Evolutionary conservation across 2,113 vertebrate genomes (phyloP).

Genomic region (Scortum barcoo): DNA sequence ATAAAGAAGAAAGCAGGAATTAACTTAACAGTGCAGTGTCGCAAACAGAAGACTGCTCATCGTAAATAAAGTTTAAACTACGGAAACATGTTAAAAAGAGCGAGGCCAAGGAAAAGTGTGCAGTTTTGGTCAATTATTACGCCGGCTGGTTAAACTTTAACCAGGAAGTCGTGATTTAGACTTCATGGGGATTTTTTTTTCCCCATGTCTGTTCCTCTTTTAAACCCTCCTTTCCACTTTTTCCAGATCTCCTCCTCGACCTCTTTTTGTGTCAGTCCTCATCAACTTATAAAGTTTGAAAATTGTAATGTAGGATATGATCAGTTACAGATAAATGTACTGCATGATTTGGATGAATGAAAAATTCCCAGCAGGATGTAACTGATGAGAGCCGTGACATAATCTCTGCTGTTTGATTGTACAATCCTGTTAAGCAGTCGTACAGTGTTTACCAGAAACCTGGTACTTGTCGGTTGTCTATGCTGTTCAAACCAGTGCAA

Average conservation of each 20-base stretch:
- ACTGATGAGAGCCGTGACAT: not conserved
- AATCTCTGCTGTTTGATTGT: not conserved
- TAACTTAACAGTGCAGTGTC: conserved; percentile 17
- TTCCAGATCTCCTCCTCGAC: too few species aligned
- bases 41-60: not conserved
- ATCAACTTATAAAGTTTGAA: too few species aligned
- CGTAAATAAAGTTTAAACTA: not conserved
- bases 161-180: conserved; percentile 1
- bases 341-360: not conserved
- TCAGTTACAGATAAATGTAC: not conserved
- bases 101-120: not conserved
- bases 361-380: not conserved
- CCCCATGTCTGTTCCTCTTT: too few species aligned
- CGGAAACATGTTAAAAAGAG: not conserved
- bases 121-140: not conserved
- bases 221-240: too few species aligned
- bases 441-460: not conserved
- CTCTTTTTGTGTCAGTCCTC: too few species aligned
- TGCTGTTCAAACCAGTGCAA: not conserved
- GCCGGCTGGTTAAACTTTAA: not conserved
- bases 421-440: not conserved
- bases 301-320: not conserved
- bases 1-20: not conserved
- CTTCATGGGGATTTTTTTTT: too few species aligned
- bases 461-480: not conserved